Conservation (phyloP, 1,140 invertebrate genomes). For the honey bee (Apis mellifera) region DNA sequence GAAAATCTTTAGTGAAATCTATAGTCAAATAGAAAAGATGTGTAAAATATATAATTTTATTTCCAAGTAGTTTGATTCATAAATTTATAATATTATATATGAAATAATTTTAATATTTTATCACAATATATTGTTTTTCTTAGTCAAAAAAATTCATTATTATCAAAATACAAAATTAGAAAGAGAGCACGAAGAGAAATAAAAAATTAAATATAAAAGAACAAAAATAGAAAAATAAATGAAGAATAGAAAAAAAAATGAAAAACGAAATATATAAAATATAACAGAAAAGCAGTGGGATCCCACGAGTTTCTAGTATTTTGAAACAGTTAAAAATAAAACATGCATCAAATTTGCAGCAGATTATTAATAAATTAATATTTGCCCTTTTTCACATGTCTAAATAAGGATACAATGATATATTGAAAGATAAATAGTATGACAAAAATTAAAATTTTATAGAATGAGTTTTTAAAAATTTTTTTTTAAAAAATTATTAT, state of each 20-base stretch:
- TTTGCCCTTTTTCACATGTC: not conserved
- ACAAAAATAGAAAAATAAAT: not conserved
- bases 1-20: not conserved
- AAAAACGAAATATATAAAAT: not conserved
- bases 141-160: not conserved
- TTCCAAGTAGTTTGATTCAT: not conserved
- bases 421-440: not conserved
- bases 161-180: not conserved
- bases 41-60: not conserved
- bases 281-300: not conserved
- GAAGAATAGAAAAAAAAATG: not conserved
- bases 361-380: not conserved
- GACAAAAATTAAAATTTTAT: not conserved
- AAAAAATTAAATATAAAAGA: not conserved
- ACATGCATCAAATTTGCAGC: not conserved
- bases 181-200: not conserved
- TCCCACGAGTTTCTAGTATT: not conserved
- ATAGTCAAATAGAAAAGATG: not conserved
- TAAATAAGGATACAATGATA: not conserved
- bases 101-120: not conserved
- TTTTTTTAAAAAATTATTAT: not conserved
- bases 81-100: not conserved
- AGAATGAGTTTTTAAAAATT: not conserved
- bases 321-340: slow-evolving; percentile 1
- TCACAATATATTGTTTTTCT: no score